Percentiles rank a stretch among this genome's conserved stretches.
phyloP scores from a whole-genome alignment of 2,797 vertebrate species.

The Siniperca undulata region DNA sequence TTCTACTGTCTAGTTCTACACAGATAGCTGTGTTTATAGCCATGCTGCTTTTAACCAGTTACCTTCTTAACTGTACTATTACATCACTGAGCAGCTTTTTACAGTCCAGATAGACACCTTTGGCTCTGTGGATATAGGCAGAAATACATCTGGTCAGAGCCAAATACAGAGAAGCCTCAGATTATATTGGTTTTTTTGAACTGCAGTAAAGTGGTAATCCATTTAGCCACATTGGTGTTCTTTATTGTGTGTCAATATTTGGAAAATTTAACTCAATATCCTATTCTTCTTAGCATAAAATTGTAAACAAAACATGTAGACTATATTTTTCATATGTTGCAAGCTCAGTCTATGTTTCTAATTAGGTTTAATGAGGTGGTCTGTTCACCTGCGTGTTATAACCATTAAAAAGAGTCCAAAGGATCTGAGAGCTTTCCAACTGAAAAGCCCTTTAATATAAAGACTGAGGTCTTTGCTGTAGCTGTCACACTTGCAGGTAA shows the following conservation, averaged over 20 bases:
- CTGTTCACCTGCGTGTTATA: not conserved
- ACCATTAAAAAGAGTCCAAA: not conserved
- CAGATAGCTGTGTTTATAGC: constrained; percentile 25
- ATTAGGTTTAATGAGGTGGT: not conserved
- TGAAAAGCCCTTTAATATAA: not conserved
- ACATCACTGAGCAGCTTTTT: constrained; percentile 75
- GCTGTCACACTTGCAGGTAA: not conserved
- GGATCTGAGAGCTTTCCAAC: not conserved
- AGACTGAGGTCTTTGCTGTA: not conserved
- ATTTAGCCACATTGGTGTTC: not conserved
- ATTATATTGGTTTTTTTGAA: not conserved
- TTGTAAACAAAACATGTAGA: not conserved
- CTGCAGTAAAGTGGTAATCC: not conserved
- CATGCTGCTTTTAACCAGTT: constrained; percentile 40
- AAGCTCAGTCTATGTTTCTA: not conserved
- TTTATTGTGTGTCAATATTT: not conserved
- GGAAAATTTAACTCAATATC: not conserved
- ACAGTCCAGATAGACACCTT: constrained; percentile 60
- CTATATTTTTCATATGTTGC: not conserved
- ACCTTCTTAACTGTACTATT: constrained; percentile 66
- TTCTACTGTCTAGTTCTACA: constrained; percentile 49
- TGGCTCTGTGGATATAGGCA: constrained; percentile 66
- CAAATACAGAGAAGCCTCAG: constrained; percentile 25
- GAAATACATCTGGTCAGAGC: constrained; percentile 62
- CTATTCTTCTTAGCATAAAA: not conserved